Conservation (phyloP, 2,888 invertebrate species). For the Lasioglossum lativentre region DNA sequence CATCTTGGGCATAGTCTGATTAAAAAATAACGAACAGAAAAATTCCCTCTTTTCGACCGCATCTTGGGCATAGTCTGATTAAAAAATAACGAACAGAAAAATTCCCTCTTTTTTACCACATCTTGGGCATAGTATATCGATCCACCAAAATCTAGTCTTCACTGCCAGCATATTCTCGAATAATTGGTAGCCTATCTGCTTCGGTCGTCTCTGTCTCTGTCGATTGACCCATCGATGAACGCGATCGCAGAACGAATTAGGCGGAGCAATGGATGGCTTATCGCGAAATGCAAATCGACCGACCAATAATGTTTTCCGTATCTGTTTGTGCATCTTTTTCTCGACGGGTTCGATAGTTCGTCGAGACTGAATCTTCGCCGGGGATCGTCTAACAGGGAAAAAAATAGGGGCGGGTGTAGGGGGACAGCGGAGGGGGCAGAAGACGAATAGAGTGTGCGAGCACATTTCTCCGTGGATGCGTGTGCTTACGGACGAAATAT, state of each 20-base stretch:
- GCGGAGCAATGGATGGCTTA: background rate
- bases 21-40: background rate
- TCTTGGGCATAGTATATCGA: no score
- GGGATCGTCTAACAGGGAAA: background rate
- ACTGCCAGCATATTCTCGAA: background rate
- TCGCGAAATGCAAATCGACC: conserved; percentile 12
- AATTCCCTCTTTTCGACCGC: background rate
- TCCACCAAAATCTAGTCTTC: no score
- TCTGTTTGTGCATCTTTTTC: background rate
- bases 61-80: no score
- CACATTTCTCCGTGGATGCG: conserved; percentile 26
- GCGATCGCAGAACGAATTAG: background rate
- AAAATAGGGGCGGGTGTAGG: background rate
- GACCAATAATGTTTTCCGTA: background rate
- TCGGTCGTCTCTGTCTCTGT: background rate
- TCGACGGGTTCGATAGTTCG: background rate
- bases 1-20: no score
- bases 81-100: background rate
- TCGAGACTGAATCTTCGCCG: background rate
- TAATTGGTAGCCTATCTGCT: background rate
- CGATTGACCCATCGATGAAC: background rate
- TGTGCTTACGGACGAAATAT: conserved; percentile 7
- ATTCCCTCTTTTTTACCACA: background rate
- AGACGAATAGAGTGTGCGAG: conserved; percentile 2
- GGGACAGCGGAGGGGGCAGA: background rate